These are phyloP conservation scores for Conger conger DNA, from an alignment of 2,113 vertebrate species.

Conservation along the genomic window DNA sequence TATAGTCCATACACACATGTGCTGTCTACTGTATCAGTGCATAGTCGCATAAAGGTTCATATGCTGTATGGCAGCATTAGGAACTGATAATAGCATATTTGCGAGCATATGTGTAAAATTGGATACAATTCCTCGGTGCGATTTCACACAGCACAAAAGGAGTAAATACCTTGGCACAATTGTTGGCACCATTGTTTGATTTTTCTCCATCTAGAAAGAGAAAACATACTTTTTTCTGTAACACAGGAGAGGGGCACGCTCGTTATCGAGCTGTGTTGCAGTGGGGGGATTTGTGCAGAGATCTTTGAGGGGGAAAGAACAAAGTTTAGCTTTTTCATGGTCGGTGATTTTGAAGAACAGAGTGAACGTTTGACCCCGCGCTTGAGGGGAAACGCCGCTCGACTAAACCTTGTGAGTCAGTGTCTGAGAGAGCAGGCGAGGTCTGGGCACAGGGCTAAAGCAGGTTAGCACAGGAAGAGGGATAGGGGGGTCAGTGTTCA, in stretches of 20 bases:
- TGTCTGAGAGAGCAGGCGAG: neutral
- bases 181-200: neutral
- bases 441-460: no score
- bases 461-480: no score
- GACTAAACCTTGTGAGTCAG: neutral
- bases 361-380: conserved; percentile 21
- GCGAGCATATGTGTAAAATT: neutral
- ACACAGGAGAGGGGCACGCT: neutral
- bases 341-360: conserved; percentile 16
- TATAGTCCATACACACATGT: neutral
- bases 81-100: neutral
- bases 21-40: neutral
- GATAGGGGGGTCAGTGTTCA: no score
- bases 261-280: neutral
- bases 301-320: neutral
- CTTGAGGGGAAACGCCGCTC: neutral
- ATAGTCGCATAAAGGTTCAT: neutral
- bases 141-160: neutral
- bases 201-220: neutral
- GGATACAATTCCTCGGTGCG: neutral
- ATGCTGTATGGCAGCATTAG: neutral
- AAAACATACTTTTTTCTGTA: no score
- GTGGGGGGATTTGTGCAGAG: neutral
- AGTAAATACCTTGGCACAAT: neutral
- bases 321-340: conserved; percentile 22